Base-by-base conservation (phyloP, 1,140 invertebrate species). In the Drosophila persimilis region DNA sequence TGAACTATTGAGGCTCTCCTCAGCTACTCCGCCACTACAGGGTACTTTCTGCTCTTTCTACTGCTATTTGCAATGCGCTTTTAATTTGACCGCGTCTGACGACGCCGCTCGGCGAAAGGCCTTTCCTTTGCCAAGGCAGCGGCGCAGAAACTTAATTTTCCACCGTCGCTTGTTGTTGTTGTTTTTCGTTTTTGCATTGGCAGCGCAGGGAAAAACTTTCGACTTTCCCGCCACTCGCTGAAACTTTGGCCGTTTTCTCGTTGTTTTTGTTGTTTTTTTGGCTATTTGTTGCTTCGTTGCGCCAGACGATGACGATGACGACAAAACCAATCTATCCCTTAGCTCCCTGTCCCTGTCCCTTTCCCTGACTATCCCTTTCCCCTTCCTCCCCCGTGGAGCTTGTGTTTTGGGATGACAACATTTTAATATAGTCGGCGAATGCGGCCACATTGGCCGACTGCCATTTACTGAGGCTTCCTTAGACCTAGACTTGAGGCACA, bases 271-370 rank as follows among this genome's bases (percentile, higher is more conserved):
- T 47, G 41, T 75, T 17, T 75, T 80, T 43, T 70, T 80, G 57
- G 71, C 79, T 83, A 83, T 83, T 81, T 83, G 79, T 83, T 83
- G 79, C 79, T 83, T 70, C 70, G 74, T 74, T 83, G 79, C 79
- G 56, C 74, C 70, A 83, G 79, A 81, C 79, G 73, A 73, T 58
- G 50, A 64, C 54, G 17, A 54, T 47, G 47, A 56, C 64, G 54
- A 58, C 65, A 83, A 83, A 83, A 83, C 79, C 79, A 83, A 83
- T 83, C 79, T 83, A 78, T 83, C 57, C 70, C 60, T 39, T 39
- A 13, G 35, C 74, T 41, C 54, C 59, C 9, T 46, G 48, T 15
- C 15, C 15, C 15, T 15, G 15, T 61, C 63, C 61, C 43, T 57
- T 39, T 48, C 48, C 45, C 11, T 59, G 13, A 45, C 43, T 73